These are phyloP conservation scores for Lonchura striata DNA, from an alignment of 2,113 vertebrate species.

Conservation along the genomic window DNA sequence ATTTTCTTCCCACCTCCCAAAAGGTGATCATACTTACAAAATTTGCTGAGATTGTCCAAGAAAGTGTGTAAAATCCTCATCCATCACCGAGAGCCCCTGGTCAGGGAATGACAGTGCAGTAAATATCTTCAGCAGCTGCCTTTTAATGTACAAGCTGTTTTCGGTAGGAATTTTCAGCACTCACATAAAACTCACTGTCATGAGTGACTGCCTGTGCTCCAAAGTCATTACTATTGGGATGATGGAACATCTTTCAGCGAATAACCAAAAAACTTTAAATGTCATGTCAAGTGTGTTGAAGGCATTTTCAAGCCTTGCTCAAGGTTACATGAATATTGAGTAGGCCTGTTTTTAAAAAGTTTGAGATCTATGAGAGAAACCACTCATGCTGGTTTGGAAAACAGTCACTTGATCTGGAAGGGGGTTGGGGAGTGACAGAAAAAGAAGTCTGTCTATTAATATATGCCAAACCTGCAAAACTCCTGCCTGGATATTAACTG, in stretches of 20 bases:
- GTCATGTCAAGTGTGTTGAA: constrained; percentile 90
- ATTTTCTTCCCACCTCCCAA: constrained; percentile 71
- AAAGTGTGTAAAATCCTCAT: constrained; percentile 87
- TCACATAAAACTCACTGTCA: constrained; percentile 93
- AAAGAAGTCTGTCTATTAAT: neutral
- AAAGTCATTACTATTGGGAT: constrained; percentile 93
- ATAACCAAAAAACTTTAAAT: constrained; percentile 92
- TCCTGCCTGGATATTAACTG: constrained; percentile 54
- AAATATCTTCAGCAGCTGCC: constrained; percentile 90
- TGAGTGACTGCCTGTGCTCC: constrained; percentile 91
- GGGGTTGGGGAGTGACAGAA: neutral
- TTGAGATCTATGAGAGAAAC: constrained; percentile 36
- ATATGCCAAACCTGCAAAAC: constrained; percentile 36
- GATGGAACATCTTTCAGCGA: constrained; percentile 91
- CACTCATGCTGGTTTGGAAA: neutral
- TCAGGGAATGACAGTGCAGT: constrained; percentile 89
- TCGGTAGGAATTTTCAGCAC: constrained; percentile 84
- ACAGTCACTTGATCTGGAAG: neutral
- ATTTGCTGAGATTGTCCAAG: constrained; percentile 85
- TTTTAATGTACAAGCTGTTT: constrained; percentile 91
- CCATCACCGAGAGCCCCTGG: constrained; percentile 86
- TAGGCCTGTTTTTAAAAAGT: constrained; percentile 53
- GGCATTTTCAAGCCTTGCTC: constrained; percentile 80
- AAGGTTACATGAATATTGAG: constrained; percentile 97
- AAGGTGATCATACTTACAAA: constrained; percentile 80